These are phyloP conservation scores for Syngnathus floridae DNA, from an alignment of 2,113 vertebrate species.

Conservation along the genomic window DNA sequence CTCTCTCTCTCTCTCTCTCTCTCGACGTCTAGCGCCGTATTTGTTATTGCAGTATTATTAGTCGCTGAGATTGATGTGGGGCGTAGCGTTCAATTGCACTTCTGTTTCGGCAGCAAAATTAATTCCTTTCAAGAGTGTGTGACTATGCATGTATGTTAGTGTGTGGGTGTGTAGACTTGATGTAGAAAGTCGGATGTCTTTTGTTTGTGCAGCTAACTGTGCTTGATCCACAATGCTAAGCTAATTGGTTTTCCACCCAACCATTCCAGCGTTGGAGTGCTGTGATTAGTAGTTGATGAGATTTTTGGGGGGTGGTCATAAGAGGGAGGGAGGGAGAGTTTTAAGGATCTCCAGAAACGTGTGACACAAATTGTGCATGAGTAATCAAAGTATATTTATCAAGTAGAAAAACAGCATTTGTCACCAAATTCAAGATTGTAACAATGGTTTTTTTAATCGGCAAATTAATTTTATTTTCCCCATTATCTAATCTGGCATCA, in stretches of 20 bases:
- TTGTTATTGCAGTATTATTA: conserved; percentile 43
- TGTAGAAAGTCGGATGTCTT: conserved; percentile 46
- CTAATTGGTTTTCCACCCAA: conserved; percentile 64
- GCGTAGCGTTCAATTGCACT: conserved; percentile 41
- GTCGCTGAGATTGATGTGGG: conserved; percentile 30
- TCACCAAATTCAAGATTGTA: background rate
- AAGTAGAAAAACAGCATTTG: background rate
- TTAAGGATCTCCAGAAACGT: background rate
- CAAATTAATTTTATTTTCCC: too few species aligned
- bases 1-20: conserved; percentile 4
- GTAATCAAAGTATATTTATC: background rate
- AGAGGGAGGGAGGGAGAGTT: background rate
- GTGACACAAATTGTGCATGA: conserved; percentile 48
- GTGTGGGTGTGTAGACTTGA: conserved; percentile 24
- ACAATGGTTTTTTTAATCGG: too few species aligned
- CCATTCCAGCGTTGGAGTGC: conserved; percentile 61
- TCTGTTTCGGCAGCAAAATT: conserved; percentile 47
- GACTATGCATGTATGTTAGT: conserved; percentile 16
- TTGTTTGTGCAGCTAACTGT: conserved; percentile 60
- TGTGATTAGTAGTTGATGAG: conserved; percentile 66
- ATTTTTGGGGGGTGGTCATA: conserved; percentile 21
- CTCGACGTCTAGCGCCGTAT: conserved; percentile 21
- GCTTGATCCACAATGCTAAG: conserved; percentile 62
- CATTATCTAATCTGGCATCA: too few species aligned
- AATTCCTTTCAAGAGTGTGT: conserved; percentile 35